Evolutionary conservation across 1,140 invertebrate genomes (phyloP).

Genomic region (Lineus longissimus): DNA sequence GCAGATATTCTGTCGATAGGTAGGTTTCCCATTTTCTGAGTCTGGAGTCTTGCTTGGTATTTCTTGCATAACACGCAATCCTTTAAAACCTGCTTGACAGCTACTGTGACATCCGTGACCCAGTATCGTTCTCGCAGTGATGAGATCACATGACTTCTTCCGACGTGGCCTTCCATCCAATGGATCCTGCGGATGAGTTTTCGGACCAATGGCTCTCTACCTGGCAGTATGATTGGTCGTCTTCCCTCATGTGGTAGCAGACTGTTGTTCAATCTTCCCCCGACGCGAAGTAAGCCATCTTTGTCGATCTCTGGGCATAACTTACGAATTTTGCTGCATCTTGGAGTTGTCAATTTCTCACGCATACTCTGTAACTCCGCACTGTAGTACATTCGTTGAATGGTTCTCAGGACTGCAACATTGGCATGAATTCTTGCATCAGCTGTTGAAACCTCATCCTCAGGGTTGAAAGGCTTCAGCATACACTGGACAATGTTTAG

Average conservation of each 20-base stretch:
- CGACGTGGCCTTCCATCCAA: conserved; percentile 5
- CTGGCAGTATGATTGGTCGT: conserved; percentile 2
- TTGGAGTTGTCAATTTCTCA: neutral
- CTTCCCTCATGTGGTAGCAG: conserved; percentile 2
- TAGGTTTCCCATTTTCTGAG: neutral
- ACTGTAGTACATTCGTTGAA: neutral
- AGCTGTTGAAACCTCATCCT: neutral
- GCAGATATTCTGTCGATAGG: neutral
- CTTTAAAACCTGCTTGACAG: neutral
- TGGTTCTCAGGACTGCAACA: neutral
- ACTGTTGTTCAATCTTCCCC: conserved; percentile 4
- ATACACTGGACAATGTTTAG: neutral
- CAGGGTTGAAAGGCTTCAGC: neutral
- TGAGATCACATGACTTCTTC: neutral
- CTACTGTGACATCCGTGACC: neutral
- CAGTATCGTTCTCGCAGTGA: neutral
- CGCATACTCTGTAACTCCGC: neutral
- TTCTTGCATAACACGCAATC: neutral
- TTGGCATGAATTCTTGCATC: neutral
- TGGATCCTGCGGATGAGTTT: neutral
- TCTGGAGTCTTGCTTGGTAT: neutral
- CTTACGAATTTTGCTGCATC: neutral
- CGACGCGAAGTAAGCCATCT: neutral
- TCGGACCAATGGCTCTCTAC: neutral
- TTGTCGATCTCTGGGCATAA: conserved; percentile 3